phyloP scores from a whole-genome alignment of 2,113 vertebrate species.

The Salvelinus namaycush region DNA sequence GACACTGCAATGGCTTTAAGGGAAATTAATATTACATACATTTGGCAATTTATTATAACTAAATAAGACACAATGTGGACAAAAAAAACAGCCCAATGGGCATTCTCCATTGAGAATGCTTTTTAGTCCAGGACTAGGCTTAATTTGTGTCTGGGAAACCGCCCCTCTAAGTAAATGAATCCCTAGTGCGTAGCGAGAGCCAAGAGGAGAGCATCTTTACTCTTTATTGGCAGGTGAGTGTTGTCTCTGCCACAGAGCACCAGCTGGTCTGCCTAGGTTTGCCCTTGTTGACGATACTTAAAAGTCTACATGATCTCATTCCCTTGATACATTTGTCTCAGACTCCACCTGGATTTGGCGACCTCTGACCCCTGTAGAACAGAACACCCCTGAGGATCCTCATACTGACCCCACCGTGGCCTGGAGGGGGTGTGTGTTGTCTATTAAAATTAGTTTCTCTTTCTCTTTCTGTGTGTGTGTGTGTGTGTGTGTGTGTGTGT shows the following conservation, averaged over 20 bases:
- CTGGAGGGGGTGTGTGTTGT: conserved; percentile 45
- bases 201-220: conserved; percentile 34
- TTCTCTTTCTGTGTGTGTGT: conserved; percentile 24
- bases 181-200: neutral
- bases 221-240: conserved; percentile 66
- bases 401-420: conserved; percentile 65
- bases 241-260: conserved; percentile 51
- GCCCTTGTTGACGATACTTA: conserved; percentile 78
- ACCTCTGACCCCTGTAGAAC: conserved; percentile 72
- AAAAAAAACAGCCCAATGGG: neutral
- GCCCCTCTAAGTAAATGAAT: conserved; percentile 10
- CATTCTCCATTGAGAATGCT: no score
- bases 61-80: conserved; percentile 5
- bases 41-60: conserved; percentile 48
- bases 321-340: conserved; percentile 78
- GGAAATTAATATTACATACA: conserved; percentile 68
- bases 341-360: conserved; percentile 74
- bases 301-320: conserved; percentile 78
- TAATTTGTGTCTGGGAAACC: no score
- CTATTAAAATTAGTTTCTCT: conserved; percentile 32
- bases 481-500: no score
- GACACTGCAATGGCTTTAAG: conserved; percentile 57
- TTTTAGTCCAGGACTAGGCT: no score
- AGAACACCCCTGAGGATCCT: conserved; percentile 62
- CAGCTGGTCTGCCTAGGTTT: conserved; percentile 78